These are phyloP conservation scores for Heliothis peltigera DNA, from an alignment of 2,888 invertebrate genomes.

Conservation along the genomic window DNA sequence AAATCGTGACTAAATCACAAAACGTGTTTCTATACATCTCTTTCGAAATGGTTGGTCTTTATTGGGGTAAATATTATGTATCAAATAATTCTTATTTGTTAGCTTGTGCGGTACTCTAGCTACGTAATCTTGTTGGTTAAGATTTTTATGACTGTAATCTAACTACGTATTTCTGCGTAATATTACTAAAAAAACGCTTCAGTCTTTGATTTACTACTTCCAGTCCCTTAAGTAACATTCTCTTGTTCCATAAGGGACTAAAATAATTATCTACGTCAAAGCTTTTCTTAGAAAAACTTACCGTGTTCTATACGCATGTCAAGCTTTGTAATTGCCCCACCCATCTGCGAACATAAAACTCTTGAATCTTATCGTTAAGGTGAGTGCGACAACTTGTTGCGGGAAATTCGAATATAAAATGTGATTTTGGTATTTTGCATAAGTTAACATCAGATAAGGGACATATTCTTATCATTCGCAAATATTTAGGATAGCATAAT, in stretches of 20 bases:
- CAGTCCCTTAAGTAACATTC: not conserved
- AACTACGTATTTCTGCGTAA: slow-evolving; percentile 8
- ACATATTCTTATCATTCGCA: no score
- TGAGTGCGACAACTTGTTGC: no score
- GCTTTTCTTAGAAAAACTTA: slow-evolving; percentile 16
- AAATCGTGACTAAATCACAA: slow-evolving; percentile 4
- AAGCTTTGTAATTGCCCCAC: not conserved
- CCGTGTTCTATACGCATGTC: slow-evolving; percentile 4
- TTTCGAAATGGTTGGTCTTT: slow-evolving; percentile 13
- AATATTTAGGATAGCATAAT: no score
- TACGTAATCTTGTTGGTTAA: slow-evolving; percentile 13
- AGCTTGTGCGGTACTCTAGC: slow-evolving; percentile 13
- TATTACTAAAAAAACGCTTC: no score
- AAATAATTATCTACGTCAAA: slow-evolving; percentile 6
- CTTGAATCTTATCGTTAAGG: not conserved
- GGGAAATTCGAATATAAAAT: no score
- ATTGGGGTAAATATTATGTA: slow-evolving; percentile 23
- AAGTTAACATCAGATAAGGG: no score
- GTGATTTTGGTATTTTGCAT: no score
- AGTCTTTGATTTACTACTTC: not conserved
- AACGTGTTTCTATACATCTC: slow-evolving; percentile 18
- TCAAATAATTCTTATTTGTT: slow-evolving; percentile 2
- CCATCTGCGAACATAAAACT: not conserved
- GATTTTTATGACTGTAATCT: slow-evolving; percentile 4
- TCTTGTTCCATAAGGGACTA: not conserved